These are phyloP conservation scores for Gallinago solitaria DNA, from an alignment of 2,797 vertebrate genomes.

Conservation along the genomic window DNA sequence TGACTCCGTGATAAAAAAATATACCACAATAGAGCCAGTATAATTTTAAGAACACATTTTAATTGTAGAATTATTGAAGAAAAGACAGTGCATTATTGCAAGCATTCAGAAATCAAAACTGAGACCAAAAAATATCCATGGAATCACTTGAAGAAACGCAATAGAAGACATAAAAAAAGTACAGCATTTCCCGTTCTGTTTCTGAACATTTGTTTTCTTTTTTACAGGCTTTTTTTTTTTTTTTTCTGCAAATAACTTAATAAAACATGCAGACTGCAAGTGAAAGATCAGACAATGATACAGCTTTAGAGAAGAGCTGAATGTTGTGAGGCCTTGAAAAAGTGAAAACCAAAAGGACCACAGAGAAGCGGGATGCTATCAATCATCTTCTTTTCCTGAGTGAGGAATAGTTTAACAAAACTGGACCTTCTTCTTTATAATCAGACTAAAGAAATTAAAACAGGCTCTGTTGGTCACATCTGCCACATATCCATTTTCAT, in stretches of 20 bases:
- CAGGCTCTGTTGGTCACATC: accelerated
- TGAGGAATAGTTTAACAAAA: neutral
- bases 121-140: neutral
- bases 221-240: neutral
- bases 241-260: neutral
- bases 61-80: neutral
- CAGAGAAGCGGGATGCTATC: neutral
- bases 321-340: neutral
- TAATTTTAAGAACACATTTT: neutral
- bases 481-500: neutral
- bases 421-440: neutral
- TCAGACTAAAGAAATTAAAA: neutral
- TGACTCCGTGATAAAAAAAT: neutral
- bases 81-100: neutral
- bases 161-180: neutral
- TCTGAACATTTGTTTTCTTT: neutral
- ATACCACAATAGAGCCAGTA: neutral
- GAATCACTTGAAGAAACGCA: neutral
- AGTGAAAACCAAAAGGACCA: neutral
- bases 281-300: neutral
- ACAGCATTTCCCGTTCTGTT: neutral
- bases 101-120: neutral
- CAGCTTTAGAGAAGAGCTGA: neutral
- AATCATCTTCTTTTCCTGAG: neutral
- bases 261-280: neutral